These are phyloP conservation scores for Drosophila yooni DNA, from an alignment of 2,888 invertebrate species.

Conservation along the genomic window DNA sequence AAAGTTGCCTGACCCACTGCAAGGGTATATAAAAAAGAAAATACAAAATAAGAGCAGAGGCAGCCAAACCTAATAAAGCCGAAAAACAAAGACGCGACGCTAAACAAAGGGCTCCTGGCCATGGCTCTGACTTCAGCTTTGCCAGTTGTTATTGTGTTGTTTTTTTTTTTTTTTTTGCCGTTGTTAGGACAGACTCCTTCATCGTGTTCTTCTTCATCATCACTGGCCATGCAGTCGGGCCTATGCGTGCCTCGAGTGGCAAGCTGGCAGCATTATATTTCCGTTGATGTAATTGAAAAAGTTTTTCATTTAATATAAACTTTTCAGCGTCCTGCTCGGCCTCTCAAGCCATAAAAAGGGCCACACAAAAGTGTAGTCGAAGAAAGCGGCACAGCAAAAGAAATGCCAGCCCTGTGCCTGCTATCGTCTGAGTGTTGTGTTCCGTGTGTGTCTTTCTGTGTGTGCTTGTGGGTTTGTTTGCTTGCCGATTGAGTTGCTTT, in stretches of 20 bases:
- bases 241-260: conserved; percentile 73
- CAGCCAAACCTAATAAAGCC: conserved; percentile 76
- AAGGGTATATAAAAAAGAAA: conserved; percentile 30
- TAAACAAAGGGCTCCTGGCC: conserved; percentile 58
- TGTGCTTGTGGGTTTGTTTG: conserved; percentile 41
- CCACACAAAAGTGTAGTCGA: conserved; percentile 19
- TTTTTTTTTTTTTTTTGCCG: conserved; percentile 14
- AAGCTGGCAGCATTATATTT: conserved; percentile 80
- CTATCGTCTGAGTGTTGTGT: conserved; percentile 34
- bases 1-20: conserved; percentile 29
- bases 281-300: conserved; percentile 83
- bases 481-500: conserved; percentile 69
- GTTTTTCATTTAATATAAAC: conserved; percentile 83
- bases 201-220: conserved; percentile 1
- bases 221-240: conserved; percentile 18
- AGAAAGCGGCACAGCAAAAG: conserved; percentile 42
- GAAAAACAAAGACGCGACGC: conserved; percentile 71
- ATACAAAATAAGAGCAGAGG: conserved; percentile 1
- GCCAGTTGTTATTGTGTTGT: conserved; percentile 48
- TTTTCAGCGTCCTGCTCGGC: conserved; percentile 68
- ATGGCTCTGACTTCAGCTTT: conserved; percentile 37
- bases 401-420: conserved; percentile 49
- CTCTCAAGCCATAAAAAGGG: conserved; percentile 49
- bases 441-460: conserved; percentile 7
- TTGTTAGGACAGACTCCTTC: conserved; percentile 21